Conservation (phyloP, 2,797 vertebrate genomes). For the Halcyon badia region DNA sequence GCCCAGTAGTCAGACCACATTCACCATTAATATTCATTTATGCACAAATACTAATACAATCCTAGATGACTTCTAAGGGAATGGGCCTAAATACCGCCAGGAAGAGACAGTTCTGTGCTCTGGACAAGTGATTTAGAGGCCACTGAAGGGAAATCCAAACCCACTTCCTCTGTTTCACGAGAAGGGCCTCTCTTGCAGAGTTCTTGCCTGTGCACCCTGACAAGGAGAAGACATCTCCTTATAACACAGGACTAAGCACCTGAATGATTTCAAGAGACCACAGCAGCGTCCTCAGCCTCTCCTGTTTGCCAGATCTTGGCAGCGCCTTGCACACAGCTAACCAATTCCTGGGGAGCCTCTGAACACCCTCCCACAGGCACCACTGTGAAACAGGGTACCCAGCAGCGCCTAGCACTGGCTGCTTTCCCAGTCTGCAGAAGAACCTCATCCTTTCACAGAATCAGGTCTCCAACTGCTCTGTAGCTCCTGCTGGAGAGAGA, state of each 20-base stretch:
- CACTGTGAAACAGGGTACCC: neutral
- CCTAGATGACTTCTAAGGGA: slow-evolving; percentile 47
- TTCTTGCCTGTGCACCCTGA: neutral
- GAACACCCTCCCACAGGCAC: neutral
- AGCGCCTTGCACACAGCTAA: neutral
- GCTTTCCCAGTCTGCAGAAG: neutral
- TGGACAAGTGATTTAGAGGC: slow-evolving; percentile 55
- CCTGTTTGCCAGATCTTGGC: neutral
- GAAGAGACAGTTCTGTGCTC: slow-evolving; percentile 10
- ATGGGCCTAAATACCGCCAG: neutral
- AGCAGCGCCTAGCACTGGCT: neutral
- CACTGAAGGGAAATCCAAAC: slow-evolving; percentile 34
- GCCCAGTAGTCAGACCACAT: slow-evolving; percentile 60
- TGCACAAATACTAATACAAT: slow-evolving; percentile 48
- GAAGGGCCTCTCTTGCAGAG: neutral
- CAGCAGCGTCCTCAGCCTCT: neutral
- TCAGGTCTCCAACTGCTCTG: neutral
- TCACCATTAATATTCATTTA: slow-evolving; percentile 66
- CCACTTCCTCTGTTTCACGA: neutral
- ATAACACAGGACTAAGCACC: neutral
- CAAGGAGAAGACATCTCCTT: neutral
- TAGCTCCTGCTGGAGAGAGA: neutral
- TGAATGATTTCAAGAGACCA: neutral
- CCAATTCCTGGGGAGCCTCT: neutral
- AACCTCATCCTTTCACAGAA: neutral